Conservation (phyloP, 2,113 vertebrate species). For the Xyrauchen texanus region DNA sequence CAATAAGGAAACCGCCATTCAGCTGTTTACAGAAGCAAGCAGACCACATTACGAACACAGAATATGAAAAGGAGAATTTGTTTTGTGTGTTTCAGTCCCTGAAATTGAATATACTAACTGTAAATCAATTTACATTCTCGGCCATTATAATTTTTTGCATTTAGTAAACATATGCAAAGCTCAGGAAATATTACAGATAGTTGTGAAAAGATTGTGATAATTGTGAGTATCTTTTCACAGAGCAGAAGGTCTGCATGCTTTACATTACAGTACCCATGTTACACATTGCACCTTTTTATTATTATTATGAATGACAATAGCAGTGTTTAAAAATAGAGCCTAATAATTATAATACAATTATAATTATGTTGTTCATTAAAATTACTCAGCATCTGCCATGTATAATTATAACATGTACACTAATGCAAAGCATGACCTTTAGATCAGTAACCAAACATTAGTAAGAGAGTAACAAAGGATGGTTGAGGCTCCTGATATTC, state of each 20-base stretch:
- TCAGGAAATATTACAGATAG: constrained; percentile 57
- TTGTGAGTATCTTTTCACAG: neutral
- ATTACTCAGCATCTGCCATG: neutral
- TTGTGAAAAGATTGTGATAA: neutral
- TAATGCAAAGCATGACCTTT: constrained; percentile 61
- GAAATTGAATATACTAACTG: constrained; percentile 69
- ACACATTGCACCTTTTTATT: neutral
- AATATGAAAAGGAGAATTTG: constrained; percentile 74
- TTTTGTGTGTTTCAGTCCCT: constrained; percentile 91
- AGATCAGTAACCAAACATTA: constrained; percentile 52
- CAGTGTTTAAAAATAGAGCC: neutral
- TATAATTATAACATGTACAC: constrained; percentile 23
- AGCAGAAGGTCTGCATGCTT: constrained; percentile 7
- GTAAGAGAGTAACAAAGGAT: constrained; percentile 72
- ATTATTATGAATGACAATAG: neutral
- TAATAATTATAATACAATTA: neutral
- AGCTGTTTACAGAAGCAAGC: constrained; percentile 91
- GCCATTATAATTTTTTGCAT: constrained; percentile 69
- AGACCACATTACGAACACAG: constrained; percentile 83
- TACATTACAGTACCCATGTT: constrained; percentile 1
- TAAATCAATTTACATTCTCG: no score
- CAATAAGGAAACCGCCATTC: constrained; percentile 89
- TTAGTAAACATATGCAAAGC: constrained; percentile 75
- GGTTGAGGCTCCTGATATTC: constrained; percentile 77
- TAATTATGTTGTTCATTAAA: neutral